Evolutionary conservation across 2,888 invertebrate genomes (phyloP).

Genomic region (Diarsia rubi): DNA sequence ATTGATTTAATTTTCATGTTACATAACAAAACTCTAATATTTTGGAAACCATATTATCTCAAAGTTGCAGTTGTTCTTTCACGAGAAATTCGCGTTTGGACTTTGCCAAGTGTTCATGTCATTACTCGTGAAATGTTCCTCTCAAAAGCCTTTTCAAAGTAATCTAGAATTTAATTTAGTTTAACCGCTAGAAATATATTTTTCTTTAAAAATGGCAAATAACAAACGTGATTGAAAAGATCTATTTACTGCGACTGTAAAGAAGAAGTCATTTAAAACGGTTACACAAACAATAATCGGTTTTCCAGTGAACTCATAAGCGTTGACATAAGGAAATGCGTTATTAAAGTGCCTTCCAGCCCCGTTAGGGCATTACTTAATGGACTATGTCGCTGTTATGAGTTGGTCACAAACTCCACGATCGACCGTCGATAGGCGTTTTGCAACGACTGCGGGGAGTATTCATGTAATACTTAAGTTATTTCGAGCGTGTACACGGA

Average conservation of each 20-base stretch:
- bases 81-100: no score
- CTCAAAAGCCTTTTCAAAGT: background rate
- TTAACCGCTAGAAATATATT: background rate
- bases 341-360: slow-evolving; percentile 33
- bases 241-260: background rate
- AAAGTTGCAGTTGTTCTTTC: no score
- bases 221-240: background rate
- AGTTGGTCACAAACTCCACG: background rate
- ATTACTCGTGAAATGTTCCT: no score
- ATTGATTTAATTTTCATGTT: no score
- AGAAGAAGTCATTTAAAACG: slow-evolving; percentile 28
- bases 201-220: background rate
- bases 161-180: background rate
- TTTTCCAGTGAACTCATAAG: slow-evolving; percentile 38
- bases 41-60: no score
- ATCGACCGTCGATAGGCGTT: background rate
- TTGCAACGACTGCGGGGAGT: background rate
- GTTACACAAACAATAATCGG: slow-evolving; percentile 30
- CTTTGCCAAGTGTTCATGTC: no score
- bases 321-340: slow-evolving; percentile 43
- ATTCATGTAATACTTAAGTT: background rate
- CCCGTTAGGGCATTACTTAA: slow-evolving; percentile 49
- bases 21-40: no score
- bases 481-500: background rate
- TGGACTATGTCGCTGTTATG: slow-evolving; percentile 26